Conservation (phyloP, 2,888 invertebrate genomes). For the Cistogaster globosa region DNA sequence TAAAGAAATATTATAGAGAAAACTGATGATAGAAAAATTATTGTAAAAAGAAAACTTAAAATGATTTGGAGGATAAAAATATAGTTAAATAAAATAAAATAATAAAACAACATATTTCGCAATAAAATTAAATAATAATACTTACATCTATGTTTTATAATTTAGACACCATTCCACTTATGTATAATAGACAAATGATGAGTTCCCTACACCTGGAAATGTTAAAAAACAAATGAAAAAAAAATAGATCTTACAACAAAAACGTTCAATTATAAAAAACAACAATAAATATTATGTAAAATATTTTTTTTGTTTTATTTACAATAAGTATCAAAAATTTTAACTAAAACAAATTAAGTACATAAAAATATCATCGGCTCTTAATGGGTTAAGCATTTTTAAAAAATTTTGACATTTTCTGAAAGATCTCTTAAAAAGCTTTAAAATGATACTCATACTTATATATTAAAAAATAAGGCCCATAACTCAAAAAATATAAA, state of each 20-base stretch:
- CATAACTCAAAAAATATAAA: no score
- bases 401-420: no score
- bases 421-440: no score
- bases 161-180: constrained; percentile 52
- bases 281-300: constrained; percentile 1
- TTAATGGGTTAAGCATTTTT: no score
- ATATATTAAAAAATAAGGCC: no score
- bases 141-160: not conserved
- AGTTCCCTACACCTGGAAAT: constrained; percentile 34
- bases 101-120: no score
- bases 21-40: constrained; percentile 39
- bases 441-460: no score
- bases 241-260: not conserved
- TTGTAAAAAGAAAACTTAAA: constrained; percentile 17
- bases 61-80: not conserved
- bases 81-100: not conserved
- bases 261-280: constrained; percentile 35
- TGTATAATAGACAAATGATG: constrained; percentile 13
- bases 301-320: no score
- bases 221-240: not conserved
- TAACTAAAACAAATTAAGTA: no score
- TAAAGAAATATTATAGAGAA: constrained; percentile 44
- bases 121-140: no score
- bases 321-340: no score
- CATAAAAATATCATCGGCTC: no score